Percentiles rank a stretch among this genome's conserved stretches.
These are phyloP conservation scores for Volucella bombylans DNA, from an alignment of 2,888 invertebrate genomes.

Conservation along the genomic window DNA sequence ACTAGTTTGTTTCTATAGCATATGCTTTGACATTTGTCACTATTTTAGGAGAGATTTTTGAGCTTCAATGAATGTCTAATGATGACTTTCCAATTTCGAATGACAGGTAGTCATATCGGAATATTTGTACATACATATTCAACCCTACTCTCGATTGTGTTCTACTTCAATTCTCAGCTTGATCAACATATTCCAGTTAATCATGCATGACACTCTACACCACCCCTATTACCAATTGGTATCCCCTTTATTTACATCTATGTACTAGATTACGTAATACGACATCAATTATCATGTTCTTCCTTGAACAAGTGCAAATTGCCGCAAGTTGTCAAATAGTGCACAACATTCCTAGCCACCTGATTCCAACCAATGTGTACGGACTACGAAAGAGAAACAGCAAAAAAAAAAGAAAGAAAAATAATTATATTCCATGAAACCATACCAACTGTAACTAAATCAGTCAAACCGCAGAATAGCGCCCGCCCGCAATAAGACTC, in stretches of 20 bases:
- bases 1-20: no score
- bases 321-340: conserved; percentile 57
- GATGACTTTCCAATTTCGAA: no score
- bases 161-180: no score
- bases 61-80: no score
- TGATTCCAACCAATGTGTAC: conserved; percentile 3
- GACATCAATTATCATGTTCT: conserved; percentile 53
- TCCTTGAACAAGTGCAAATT: conserved; percentile 60
- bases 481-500: conserved; percentile 14
- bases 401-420: conserved; percentile 35
- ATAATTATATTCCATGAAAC: conserved; percentile 49
- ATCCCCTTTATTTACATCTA: background rate
- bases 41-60: no score
- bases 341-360: conserved; percentile 21
- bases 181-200: no score
- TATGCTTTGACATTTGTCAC: no score
- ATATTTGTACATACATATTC: no score
- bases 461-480: conserved; percentile 22
- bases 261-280: conserved; percentile 38
- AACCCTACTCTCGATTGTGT: no score
- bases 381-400: background rate
- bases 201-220: conserved; percentile 11
- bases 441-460: conserved; percentile 54
- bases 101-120: no score
- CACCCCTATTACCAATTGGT: background rate